Percentiles rank a stretch among this genome's conserved stretches.
These are phyloP conservation scores for Gavia stellata DNA, from an alignment of 2,113 vertebrate genomes.

Conservation along the genomic window DNA sequence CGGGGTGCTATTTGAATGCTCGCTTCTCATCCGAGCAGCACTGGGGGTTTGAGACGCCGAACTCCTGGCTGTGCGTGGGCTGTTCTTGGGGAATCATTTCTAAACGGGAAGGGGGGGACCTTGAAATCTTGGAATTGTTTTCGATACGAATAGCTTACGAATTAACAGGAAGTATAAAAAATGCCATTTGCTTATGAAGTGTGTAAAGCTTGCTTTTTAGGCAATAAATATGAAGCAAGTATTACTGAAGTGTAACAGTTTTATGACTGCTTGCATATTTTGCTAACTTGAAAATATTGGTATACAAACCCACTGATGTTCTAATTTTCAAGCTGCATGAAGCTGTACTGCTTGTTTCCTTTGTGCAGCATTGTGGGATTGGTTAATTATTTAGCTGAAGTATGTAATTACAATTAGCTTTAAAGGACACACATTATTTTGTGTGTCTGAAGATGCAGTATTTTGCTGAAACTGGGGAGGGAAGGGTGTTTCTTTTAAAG, in stretches of 20 bases:
- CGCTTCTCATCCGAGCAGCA: too few species aligned
- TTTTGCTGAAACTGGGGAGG: not conserved
- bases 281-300: not conserved
- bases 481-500: not conserved
- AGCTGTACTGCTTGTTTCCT: not conserved
- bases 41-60: too few species aligned
- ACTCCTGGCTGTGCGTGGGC: not conserved
- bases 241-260: not conserved
- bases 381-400: conserved; percentile 40
- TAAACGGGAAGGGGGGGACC: not conserved
- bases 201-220: not conserved
- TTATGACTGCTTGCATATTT: not conserved
- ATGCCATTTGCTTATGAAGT: not conserved
- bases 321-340: not conserved
- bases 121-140: not conserved
- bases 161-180: not conserved
- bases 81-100: not conserved
- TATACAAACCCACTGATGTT: not conserved
- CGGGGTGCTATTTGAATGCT: conserved; percentile 27
- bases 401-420: conserved; percentile 10
- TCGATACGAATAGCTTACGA: not conserved
- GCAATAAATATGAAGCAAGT: not conserved
- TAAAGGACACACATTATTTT: not conserved
- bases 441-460: not conserved
- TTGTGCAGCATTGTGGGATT: not conserved